Percentiles rank a stretch among this genome's conserved stretches.
Evolutionary conservation across 2,888 invertebrate genomes (phyloP).

Genomic region (Chloroclystis v-ata): DNA sequence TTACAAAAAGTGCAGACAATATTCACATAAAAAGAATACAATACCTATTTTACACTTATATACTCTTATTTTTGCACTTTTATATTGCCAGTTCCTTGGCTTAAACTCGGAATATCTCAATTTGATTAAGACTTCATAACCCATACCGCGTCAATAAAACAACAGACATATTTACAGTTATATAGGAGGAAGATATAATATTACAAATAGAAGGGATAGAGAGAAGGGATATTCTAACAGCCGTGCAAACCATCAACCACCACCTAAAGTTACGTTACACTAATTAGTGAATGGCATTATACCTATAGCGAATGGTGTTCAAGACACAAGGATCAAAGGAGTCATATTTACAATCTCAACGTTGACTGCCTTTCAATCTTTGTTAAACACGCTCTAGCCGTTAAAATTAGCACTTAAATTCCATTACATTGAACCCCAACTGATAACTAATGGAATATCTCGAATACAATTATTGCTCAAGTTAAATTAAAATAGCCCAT

Average conservation of each 20-base stretch:
- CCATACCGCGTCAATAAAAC: constrained; percentile 57
- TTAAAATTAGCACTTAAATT: constrained; percentile 1
- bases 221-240: constrained; percentile 34
- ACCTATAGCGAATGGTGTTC: constrained; percentile 27
- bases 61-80: constrained; percentile 73
- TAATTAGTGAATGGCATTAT: constrained; percentile 28
- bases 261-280: constrained; percentile 27
- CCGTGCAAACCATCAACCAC: constrained; percentile 41
- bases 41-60: constrained; percentile 70
- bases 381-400: constrained; percentile 16
- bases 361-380: constrained; percentile 19
- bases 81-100: constrained; percentile 71
- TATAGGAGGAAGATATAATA: constrained; percentile 60
- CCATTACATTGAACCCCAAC: constrained; percentile 3
- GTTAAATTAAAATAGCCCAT: not conserved
- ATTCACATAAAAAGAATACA: constrained; percentile 71
- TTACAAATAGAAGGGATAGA: constrained; percentile 57
- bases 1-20: constrained; percentile 73
- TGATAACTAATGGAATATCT: constrained; percentile 8
- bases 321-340: constrained; percentile 23
- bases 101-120: constrained; percentile 77
- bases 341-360: constrained; percentile 27
- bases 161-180: constrained; percentile 66
- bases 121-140: constrained; percentile 73
- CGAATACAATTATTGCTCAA: constrained; percentile 11